Percentiles rank a stretch among this genome's conserved stretches.
Conservation (phyloP, 1,140 invertebrate species). For the Argopecten irradians region DNA sequence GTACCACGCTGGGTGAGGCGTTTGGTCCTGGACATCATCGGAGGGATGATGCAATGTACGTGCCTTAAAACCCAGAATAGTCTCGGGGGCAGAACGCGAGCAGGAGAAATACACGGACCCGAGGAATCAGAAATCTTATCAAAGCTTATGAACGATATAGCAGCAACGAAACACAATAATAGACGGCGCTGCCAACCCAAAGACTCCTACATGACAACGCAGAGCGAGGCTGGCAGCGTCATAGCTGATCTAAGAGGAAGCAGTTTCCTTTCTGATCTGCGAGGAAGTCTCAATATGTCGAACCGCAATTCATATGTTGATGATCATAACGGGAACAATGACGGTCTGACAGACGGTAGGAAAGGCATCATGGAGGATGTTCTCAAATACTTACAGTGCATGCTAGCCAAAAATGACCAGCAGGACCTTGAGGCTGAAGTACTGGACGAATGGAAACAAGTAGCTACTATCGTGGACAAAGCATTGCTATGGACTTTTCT, state of each 20-base stretch:
- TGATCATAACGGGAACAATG: background rate
- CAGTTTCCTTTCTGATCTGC: background rate
- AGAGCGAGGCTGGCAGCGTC: slow-evolving; percentile 5
- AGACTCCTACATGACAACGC: background rate
- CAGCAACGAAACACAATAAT: slow-evolving; percentile 8
- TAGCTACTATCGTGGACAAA: slow-evolving; percentile 99
- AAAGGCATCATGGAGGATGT: slow-evolving; percentile 26
- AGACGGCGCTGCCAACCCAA: background rate
- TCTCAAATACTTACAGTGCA: slow-evolving; percentile 37
- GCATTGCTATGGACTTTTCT: slow-evolving; percentile 98
- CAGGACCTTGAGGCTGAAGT: slow-evolving; percentile 60
- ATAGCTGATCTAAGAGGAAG: background rate
- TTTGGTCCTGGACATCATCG: slow-evolving; percentile 53
- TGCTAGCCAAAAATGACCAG: slow-evolving; percentile 59
- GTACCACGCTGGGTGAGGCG: slow-evolving; percentile 65
- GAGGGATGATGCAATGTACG: slow-evolving; percentile 56
- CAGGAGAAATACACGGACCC: background rate
- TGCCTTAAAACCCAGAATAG: slow-evolving; percentile 10
- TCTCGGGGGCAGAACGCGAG: background rate
- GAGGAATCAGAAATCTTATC: background rate
- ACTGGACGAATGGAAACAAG: slow-evolving; percentile 95
- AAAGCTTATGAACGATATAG: background rate
- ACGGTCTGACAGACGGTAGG: background rate
- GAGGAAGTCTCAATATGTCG: background rate
- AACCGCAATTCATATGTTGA: background rate